Base-by-base conservation (phyloP, 2,888 invertebrate genomes). In the Drosophila mimetica region DNA sequence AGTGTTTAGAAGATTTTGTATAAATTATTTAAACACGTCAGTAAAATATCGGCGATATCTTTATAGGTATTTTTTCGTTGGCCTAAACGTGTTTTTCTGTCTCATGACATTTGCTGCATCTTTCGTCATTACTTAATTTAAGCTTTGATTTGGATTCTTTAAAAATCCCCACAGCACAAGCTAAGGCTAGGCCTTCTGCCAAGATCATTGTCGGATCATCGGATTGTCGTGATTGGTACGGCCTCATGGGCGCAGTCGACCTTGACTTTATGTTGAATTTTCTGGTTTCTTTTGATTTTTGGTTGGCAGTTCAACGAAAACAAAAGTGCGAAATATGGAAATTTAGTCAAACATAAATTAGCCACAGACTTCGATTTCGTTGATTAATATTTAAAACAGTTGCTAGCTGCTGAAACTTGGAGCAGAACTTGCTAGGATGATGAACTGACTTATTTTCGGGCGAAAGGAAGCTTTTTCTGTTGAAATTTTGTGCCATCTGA, bases 151-250 rank as follows among this genome's bases (percentile, higher is more conserved):
- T 25, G 32, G 30, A 30, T 53, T 69, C 69, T 41, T 16, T 13
- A 0, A 47, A 46, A 46, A 52, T 37, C 57, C 51, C 52, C 34
- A 47, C 39, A 25, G 28, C 47, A 32, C 36, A 32, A 36, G 34
- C 16, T 46, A 28, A 50, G 42, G 55, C 55, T 41, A 50, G 42
- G 55, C 55, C 47, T 63, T 51, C 59, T 55, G 11, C 53, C 47
- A 63, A 51, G 63, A 71, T 63, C 71, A 71, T 57, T 72, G 65
- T 58, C 67, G 42, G 60, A 70, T 76, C 76, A 72, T 84, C 82
- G 86, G 60, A 70, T 76, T 78, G 74, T 84, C 82, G 86, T 74
- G 88, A 67, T 85, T 87, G 83, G 88, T 74, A 83, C 82, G 75
- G 80, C 71, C 55, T 73, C 64, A 64, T 71, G 71, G 81, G 86